Conservation (phyloP, 2,797 vertebrate species). For the Sandelia bainsii region DNA sequence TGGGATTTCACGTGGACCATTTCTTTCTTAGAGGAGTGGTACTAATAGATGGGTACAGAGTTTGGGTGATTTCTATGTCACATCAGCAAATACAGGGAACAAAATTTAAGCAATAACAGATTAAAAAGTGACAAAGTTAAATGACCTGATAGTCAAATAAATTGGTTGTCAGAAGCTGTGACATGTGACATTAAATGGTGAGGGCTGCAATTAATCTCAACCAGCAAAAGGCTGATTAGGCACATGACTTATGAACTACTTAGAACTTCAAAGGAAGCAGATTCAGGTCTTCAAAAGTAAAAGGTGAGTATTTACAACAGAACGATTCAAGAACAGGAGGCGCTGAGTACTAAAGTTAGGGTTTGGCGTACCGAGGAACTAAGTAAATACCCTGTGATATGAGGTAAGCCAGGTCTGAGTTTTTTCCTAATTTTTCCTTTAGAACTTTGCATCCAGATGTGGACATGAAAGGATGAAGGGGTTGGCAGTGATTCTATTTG, state of each 20-base stretch:
- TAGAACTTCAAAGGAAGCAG: slow-evolving; percentile 59
- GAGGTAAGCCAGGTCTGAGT: slow-evolving; percentile 74
- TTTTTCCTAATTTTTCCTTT: slow-evolving; percentile 53
- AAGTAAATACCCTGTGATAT: slow-evolving; percentile 81
- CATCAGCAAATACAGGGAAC: not conserved
- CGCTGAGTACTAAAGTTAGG: slow-evolving; percentile 65
- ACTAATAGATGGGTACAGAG: not conserved
- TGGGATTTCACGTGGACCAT: slow-evolving; percentile 14
- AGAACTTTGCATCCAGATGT: slow-evolving; percentile 83
- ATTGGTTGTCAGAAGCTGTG: not conserved
- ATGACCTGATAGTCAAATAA: not conserved
- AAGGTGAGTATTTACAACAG: slow-evolving; percentile 63
- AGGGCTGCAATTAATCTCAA: slow-evolving; percentile 30
- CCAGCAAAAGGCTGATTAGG: slow-evolving; percentile 21
- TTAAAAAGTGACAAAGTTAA: not conserved
- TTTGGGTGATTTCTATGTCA: not conserved
- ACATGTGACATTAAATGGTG: slow-evolving; percentile 13
- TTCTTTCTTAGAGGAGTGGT: not conserved
- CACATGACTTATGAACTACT: slow-evolving; percentile 36
- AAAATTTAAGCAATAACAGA: not conserved
- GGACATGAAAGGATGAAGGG: slow-evolving; percentile 82
- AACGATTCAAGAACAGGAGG: slow-evolving; percentile 63
- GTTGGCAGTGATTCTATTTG: slow-evolving; percentile 81
- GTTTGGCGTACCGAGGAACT: slow-evolving; percentile 65
- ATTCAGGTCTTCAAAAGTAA: slow-evolving; percentile 47